phyloP scores from a whole-genome alignment of 2,888 invertebrate genomes.

The Rapana venosa region DNA sequence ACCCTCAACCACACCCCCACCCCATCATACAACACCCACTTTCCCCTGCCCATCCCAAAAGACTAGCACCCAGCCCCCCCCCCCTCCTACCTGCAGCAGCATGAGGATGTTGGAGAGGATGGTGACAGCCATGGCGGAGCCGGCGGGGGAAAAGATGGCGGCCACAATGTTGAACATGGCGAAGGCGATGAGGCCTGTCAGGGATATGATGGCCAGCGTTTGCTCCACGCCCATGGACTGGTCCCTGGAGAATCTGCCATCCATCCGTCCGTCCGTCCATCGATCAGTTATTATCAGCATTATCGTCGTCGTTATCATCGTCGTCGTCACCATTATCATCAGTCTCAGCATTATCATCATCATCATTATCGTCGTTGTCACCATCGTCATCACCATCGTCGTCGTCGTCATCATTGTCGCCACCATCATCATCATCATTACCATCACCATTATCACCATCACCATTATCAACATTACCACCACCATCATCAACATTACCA shows the following conservation, averaged over 20 bases:
- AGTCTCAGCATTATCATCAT: not conserved
- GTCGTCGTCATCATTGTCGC: not conserved
- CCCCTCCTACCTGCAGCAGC: slow-evolving; percentile 87
- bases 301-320: not conserved
- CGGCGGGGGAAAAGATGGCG: slow-evolving; percentile 88
- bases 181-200: slow-evolving; percentile 87
- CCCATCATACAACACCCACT: not conserved
- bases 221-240: slow-evolving; percentile 79
- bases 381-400: not conserved
- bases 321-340: not conserved
- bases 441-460: not conserved
- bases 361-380: not conserved
- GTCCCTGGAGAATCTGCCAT: slow-evolving; percentile 34
- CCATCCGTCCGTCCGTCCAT: no score
- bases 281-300: not conserved
- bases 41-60: no score
- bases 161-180: slow-evolving; percentile 93
- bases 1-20: not conserved
- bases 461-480: not conserved
- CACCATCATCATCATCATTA: not conserved
- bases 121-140: slow-evolving; percentile 87
- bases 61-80: no score
- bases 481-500: not conserved
- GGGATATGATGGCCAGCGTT: slow-evolving; percentile 89
- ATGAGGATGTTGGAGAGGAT: slow-evolving; percentile 93